Conservation (phyloP, 2,888 invertebrate genomes). For the Camptogramma bilineatum region DNA sequence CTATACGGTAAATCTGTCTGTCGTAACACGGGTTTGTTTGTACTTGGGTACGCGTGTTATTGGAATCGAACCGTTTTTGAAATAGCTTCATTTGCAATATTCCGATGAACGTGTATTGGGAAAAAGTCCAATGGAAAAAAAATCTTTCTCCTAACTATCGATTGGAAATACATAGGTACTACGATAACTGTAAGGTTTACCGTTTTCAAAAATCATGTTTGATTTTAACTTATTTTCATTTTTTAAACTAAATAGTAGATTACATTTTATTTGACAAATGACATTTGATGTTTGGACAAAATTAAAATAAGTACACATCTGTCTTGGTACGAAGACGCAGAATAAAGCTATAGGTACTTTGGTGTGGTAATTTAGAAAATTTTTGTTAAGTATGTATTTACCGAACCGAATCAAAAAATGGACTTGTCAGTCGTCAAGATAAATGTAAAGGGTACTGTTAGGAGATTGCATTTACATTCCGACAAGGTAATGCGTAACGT, state of each 20-base stretch:
- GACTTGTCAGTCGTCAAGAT: constrained; percentile 8
- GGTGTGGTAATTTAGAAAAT: neutral
- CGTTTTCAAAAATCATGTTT: too few relatives aligned
- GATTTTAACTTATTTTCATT: too few relatives aligned
- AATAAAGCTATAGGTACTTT: neutral
- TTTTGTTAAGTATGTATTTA: neutral
- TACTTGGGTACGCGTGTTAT: constrained; percentile 30
- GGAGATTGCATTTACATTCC: constrained; percentile 7
- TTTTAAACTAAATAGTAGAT: too few relatives aligned
- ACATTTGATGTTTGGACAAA: neutral
- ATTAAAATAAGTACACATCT: too few relatives aligned
- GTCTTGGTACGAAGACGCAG: neutral
- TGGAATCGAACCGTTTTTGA: constrained; percentile 26
- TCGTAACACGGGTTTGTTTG: constrained; percentile 36
- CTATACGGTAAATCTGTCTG: constrained; percentile 57
- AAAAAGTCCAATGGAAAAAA: neutral
- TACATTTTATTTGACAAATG: neutral
- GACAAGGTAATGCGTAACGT: constrained; percentile 6
- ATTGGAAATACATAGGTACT: too few relatives aligned
- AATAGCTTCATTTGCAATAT: constrained; percentile 31
- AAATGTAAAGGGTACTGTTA: neutral
- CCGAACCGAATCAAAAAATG: neutral
- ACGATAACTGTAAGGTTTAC: too few relatives aligned
- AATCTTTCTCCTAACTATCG: neutral
- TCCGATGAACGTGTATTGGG: neutral